Percentiles rank a stretch among this genome's conserved stretches.
Evolutionary conservation across 2,888 invertebrate species (phyloP).

Genomic region (Ornithoptera priamus): DNA sequence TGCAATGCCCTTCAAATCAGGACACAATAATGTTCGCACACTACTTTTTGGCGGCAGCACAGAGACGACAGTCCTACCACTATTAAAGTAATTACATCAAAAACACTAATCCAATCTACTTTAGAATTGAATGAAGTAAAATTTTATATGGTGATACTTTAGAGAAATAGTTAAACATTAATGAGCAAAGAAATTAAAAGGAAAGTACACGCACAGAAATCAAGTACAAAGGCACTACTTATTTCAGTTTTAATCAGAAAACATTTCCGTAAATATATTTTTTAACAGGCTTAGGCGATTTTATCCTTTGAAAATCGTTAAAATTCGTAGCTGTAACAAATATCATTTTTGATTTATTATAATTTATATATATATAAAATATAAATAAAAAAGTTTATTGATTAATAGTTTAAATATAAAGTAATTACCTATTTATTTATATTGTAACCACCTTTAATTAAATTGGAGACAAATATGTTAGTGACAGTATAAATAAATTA

Average conservation of each 20-base stretch:
- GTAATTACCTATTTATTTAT: background rate
- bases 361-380: background rate
- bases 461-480: background rate
- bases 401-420: background rate
- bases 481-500: background rate
- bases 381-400: too few species aligned
- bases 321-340: conserved; percentile 11
- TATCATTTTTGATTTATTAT: background rate
- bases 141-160: background rate
- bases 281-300: conserved; percentile 9
- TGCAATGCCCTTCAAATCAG: too few species aligned
- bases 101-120: conserved; percentile 6
- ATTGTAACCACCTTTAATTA: background rate
- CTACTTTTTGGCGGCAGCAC: too few species aligned
- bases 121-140: conserved; percentile 11
- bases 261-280: background rate
- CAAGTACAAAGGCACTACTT: too few species aligned
- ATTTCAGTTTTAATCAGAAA: background rate
- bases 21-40: too few species aligned
- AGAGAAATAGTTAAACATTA: background rate
- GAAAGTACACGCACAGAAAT: too few species aligned
- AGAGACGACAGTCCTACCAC: too few species aligned
- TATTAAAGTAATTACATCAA: conserved; percentile 1
- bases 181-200: too few species aligned
- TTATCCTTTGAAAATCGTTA: background rate